These are phyloP conservation scores for Gerris lacustris DNA, from an alignment of 2,888 invertebrate genomes.

Conservation along the genomic window DNA sequence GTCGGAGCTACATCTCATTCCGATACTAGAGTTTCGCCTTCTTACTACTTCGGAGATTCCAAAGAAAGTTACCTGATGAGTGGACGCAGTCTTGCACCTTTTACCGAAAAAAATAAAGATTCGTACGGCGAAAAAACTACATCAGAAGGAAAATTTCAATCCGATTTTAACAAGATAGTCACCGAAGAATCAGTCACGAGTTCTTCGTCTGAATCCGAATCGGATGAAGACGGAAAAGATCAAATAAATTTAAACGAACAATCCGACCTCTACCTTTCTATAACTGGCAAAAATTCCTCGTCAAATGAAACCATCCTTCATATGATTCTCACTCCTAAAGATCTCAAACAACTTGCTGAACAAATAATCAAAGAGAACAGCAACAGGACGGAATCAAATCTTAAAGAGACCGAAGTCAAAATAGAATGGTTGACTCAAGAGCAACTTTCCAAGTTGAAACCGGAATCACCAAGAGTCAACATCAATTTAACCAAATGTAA, in stretches of 20 bases:
- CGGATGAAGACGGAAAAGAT: neutral
- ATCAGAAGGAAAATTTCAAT: neutral
- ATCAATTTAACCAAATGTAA: neutral
- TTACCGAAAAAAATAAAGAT: neutral
- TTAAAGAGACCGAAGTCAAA: neutral
- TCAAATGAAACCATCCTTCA: slow-evolving; percentile 18
- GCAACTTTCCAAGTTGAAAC: neutral
- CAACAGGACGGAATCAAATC: slow-evolving; percentile 17
- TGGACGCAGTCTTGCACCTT: neutral
- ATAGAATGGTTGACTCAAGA: neutral
- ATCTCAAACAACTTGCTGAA: slow-evolving; percentile 28
- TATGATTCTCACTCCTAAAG: slow-evolving; percentile 26
- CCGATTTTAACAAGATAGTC: neutral
- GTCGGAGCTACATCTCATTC: neutral
- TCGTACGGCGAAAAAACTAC: neutral
- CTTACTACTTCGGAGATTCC: neutral
- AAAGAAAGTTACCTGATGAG: neutral
- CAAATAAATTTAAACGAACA: neutral
- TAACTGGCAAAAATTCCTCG: slow-evolving; percentile 9
- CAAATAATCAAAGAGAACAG: slow-evolving; percentile 28
- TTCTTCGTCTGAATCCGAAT: slow-evolving; percentile 5
- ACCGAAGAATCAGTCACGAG: neutral
- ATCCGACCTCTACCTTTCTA: neutral
- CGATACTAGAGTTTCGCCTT: neutral
- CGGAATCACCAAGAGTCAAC: neutral